Conservation (phyloP, 2,888 invertebrate genomes). For the Ormyrus nitidulus region DNA sequence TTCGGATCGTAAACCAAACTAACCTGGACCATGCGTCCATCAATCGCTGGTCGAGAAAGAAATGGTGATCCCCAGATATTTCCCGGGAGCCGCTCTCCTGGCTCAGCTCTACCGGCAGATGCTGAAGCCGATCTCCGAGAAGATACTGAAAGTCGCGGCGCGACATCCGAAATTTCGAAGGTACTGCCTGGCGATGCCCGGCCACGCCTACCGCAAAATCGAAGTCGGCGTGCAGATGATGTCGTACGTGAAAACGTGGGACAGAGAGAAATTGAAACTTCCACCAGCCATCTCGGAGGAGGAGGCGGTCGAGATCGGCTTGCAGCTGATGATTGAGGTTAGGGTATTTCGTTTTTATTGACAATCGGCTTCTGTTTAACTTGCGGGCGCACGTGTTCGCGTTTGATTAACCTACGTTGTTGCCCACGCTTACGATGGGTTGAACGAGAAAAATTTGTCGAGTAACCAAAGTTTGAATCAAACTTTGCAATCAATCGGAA, state of each 20-base stretch:
- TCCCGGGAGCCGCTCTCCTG: slow-evolving; percentile 58
- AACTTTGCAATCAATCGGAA: too few relatives aligned
- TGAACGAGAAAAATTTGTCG: too few relatives aligned
- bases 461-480: too few relatives aligned
- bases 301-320: slow-evolving; percentile 60
- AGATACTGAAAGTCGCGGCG: slow-evolving; percentile 60
- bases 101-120: slow-evolving; percentile 60
- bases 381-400: too few relatives aligned
- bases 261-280: background rate
- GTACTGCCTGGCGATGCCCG: slow-evolving; percentile 61
- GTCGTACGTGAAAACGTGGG: background rate
- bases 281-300: slow-evolving; percentile 51
- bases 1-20: too few relatives aligned
- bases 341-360: background rate
- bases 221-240: slow-evolving; percentile 1
- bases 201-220: slow-evolving; percentile 45
- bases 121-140: slow-evolving; percentile 60
- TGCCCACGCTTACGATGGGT: too few relatives aligned
- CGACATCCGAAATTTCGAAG: slow-evolving; percentile 58
- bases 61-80: slow-evolving; percentile 8
- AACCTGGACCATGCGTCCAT: too few relatives aligned
- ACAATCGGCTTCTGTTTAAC: too few relatives aligned
- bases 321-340: slow-evolving; percentile 64
- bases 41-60: too few relatives aligned
- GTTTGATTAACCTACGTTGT: too few relatives aligned